phyloP scores from a whole-genome alignment of 2,113 vertebrate genomes.

The Malurus melanocephalus region DNA sequence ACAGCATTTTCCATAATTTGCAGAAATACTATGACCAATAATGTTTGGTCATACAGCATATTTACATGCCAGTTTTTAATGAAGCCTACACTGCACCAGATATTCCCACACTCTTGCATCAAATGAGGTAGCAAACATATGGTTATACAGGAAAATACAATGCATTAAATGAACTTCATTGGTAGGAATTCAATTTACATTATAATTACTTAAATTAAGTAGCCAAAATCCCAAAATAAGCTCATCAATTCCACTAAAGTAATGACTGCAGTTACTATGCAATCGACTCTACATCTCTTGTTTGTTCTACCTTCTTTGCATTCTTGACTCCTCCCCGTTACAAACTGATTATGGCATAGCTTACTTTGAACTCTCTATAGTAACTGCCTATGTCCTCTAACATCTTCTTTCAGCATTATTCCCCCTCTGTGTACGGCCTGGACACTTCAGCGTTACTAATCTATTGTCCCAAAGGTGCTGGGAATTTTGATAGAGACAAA shows the following conservation, averaged over 20 bases:
- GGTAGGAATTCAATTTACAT: neutral
- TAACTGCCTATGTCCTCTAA: neutral
- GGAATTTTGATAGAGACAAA: neutral
- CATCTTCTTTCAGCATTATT: neutral
- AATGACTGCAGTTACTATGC: neutral
- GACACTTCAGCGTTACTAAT: neutral
- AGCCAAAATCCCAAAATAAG: neutral
- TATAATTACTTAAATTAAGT: neutral
- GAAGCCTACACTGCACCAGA: neutral
- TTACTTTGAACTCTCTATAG: neutral
- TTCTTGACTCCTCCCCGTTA: neutral
- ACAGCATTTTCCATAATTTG: neutral
- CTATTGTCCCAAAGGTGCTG: neutral
- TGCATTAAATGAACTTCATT: neutral
- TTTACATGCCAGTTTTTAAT: neutral
- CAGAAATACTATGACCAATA: neutral
- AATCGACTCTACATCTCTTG: neutral
- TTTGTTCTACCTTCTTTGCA: neutral
- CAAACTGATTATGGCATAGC: neutral
- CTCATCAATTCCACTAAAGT: neutral
- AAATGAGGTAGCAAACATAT: neutral
- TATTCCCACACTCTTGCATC: neutral
- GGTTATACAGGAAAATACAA: neutral
- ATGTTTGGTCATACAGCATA: neutral
- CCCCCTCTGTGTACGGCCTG: neutral